These are phyloP conservation scores for Poecilia latipinna DNA, from an alignment of 2,113 vertebrate genomes.

Conservation along the genomic window DNA sequence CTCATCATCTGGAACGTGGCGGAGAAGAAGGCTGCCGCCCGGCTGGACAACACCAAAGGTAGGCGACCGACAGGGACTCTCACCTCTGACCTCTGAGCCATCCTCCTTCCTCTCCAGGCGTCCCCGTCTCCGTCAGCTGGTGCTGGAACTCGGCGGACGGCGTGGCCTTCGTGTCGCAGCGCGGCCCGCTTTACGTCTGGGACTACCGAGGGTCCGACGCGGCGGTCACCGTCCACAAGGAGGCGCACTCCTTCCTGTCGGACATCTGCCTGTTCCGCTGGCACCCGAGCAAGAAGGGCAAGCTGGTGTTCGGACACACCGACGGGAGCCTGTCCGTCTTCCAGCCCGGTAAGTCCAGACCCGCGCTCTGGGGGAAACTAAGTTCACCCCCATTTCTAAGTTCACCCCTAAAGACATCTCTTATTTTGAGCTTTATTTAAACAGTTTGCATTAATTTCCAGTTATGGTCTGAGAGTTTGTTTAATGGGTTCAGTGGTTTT, in stretches of 20 bases:
- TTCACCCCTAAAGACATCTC: too few species aligned
- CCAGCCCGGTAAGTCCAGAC: conserved; percentile 85
- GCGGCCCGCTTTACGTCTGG: conserved; percentile 94
- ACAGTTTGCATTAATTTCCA: too few species aligned
- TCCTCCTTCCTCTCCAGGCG: conserved; percentile 76
- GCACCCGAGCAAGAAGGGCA: conserved; percentile 92
- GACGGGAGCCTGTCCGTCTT: conserved; percentile 96
- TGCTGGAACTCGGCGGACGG: conserved; percentile 88
- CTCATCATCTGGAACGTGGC: conserved; percentile 96
- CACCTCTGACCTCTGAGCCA: neutral
- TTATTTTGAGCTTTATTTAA: too few species aligned
- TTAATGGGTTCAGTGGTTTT: too few species aligned
- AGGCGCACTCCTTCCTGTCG: conserved; percentile 94
- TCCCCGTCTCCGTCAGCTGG: conserved; percentile 92
- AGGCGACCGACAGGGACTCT: conserved; percentile 1
- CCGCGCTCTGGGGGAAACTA: too few species aligned
- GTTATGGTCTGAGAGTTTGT: too few species aligned
- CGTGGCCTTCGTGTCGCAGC: conserved; percentile 91
- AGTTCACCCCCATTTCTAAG: too few species aligned
- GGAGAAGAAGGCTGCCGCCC: conserved; percentile 90
- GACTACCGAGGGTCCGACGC: conserved; percentile 85
- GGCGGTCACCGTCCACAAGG: conserved; percentile 89
- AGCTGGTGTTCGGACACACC: conserved; percentile 92
- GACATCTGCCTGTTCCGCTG: conserved; percentile 95
- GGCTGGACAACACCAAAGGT: conserved; percentile 96